These are phyloP conservation scores for Amphimallon solstitiale DNA, from an alignment of 2,888 invertebrate species.

Conservation along the genomic window DNA sequence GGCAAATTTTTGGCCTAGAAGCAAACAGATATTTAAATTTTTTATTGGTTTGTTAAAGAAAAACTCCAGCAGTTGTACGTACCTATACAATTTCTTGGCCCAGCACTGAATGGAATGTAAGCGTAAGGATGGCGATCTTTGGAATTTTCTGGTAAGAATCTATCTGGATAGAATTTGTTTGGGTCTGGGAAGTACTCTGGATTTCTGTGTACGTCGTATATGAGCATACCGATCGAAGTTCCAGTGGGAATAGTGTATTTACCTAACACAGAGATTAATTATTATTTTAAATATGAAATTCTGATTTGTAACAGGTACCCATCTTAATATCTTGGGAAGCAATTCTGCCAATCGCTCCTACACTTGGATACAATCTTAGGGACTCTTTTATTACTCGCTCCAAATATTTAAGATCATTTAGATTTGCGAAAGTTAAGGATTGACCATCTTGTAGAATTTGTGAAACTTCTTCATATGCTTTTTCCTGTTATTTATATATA, in stretches of 20 bases:
- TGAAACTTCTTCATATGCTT: conserved; percentile 17
- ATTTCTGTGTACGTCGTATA: conserved; percentile 69
- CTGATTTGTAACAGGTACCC: no score
- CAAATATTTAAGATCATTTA: conserved; percentile 24
- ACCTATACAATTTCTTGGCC: conserved; percentile 75
- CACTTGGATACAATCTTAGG: conserved; percentile 42
- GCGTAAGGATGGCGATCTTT: conserved; percentile 76
- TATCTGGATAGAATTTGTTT: conserved; percentile 75
- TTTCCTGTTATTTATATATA: conserved; percentile 8
- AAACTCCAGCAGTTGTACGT: background rate
- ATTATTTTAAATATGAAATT: no score
- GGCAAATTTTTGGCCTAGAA: conserved; percentile 28
- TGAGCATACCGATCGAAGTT: conserved; percentile 42
- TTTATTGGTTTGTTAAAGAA: background rate
- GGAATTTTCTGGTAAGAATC: conserved; percentile 76
- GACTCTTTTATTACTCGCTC: conserved; percentile 35
- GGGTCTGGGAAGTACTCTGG: conserved; percentile 69
- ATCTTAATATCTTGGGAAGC: conserved; percentile 41
- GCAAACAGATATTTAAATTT: background rate
- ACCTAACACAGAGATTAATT: background rate
- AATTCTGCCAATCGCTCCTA: conserved; percentile 44
- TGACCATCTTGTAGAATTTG: background rate
- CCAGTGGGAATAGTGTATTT: conserved; percentile 46
- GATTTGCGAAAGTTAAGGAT: conserved; percentile 1
- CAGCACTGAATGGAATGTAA: conserved; percentile 80